Conservation (phyloP, 2,797 vertebrate species). For the Enteromius thamalakanensis region DNA sequence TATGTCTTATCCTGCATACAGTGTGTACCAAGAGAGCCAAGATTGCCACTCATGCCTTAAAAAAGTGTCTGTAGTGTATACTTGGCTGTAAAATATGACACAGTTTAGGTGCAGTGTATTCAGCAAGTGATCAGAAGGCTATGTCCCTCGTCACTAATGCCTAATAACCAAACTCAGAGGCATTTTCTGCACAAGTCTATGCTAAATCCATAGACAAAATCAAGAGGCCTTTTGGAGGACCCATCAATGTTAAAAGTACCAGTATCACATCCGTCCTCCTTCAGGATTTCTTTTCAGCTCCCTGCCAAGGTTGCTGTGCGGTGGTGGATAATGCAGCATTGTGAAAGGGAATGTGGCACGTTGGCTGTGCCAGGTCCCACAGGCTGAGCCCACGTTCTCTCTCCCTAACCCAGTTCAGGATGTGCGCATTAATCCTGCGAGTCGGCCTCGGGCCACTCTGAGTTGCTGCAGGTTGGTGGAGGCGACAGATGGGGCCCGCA, state of each 20-base stretch:
- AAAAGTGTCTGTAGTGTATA: slow-evolving; percentile 2
- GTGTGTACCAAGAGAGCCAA: neutral
- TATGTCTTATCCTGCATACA: neutral
- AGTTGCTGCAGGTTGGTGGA: slow-evolving; percentile 64
- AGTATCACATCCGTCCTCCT: slow-evolving; percentile 51
- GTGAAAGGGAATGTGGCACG: slow-evolving; percentile 58
- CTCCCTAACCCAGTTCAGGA: slow-evolving; percentile 65
- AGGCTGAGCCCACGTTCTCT: slow-evolving; percentile 73
- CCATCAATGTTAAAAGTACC: slow-evolving; percentile 52
- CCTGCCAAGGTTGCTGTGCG: slow-evolving; percentile 55
- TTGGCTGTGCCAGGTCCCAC: slow-evolving; percentile 76
- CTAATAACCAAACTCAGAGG: neutral
- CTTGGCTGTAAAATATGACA: neutral
- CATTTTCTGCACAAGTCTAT: neutral
- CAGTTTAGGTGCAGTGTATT: neutral
- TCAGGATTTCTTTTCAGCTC: slow-evolving; percentile 55
- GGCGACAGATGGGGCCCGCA: slow-evolving; percentile 67
- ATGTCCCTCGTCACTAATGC: neutral
- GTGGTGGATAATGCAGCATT: slow-evolving; percentile 59
- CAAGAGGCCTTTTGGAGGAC: slow-evolving; percentile 41
- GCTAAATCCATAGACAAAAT: slow-evolving; percentile 1
- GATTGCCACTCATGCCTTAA: neutral
- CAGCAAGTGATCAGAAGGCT: neutral
- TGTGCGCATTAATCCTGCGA: slow-evolving; percentile 65
- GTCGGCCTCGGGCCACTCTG: slow-evolving; percentile 62